phyloP scores from a whole-genome alignment of 2,888 invertebrate species.

The Ichneumoninae sp. region DNA sequence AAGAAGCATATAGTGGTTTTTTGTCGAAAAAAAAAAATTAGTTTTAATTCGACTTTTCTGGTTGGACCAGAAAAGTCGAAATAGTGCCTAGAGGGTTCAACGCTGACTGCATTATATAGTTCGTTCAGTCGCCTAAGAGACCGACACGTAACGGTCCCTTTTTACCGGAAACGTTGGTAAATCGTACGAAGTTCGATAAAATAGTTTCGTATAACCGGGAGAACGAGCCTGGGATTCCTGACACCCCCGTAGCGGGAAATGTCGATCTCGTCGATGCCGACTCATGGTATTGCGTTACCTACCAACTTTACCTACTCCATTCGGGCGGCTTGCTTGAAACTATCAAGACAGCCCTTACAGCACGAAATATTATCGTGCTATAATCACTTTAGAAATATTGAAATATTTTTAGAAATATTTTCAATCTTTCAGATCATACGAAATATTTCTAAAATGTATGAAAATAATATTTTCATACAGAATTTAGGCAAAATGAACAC shows the following conservation, averaged over 20 bases:
- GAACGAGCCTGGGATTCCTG: not conserved
- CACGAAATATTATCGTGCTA: no score
- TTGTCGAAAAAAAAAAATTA: not conserved
- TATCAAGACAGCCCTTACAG: not conserved
- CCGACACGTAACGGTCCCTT: constrained; percentile 31
- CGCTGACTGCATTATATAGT: not conserved
- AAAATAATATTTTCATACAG: no score
- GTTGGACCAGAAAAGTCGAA: not conserved
- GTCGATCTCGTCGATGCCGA: not conserved
- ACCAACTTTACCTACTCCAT: not conserved
- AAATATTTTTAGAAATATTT: no score
- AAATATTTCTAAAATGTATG: no score
- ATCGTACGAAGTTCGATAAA: not conserved
- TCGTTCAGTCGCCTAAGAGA: not conserved
- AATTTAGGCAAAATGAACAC: no score
- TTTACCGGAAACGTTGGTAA: not conserved
- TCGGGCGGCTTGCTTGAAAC: constrained; percentile 17
- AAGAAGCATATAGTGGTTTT: not conserved
- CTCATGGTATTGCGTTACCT: not conserved
- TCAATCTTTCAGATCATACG: no score
- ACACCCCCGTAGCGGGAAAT: not conserved
- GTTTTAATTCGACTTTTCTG: not conserved
- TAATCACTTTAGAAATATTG: no score
- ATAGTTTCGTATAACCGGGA: not conserved
- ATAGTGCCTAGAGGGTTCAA: not conserved